Conservation (phyloP, 2,797 vertebrate genomes). For the Cyclopterus lumpus region DNA sequence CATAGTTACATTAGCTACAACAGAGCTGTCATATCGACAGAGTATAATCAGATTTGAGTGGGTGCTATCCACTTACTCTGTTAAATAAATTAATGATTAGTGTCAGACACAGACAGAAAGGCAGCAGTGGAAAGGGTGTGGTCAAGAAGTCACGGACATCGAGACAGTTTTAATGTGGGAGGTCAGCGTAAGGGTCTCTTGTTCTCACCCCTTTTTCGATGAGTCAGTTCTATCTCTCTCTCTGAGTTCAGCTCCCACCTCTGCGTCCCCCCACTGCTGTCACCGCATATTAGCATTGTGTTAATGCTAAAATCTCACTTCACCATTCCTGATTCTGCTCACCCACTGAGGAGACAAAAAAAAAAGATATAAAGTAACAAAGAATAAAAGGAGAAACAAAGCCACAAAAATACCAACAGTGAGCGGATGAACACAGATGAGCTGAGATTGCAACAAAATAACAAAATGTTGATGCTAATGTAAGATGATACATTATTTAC, state of each 20-base stretch:
- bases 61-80: not conserved
- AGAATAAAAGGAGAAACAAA: not conserved
- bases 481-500: not conserved
- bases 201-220: constrained; percentile 44
- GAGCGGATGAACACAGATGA: not conserved
- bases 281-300: constrained; percentile 59
- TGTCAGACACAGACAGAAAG: not conserved
- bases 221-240: constrained; percentile 42
- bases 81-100: not conserved
- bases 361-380: not conserved
- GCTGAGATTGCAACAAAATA: not conserved
- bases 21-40: not conserved
- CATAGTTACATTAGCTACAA: not conserved
- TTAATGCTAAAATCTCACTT: constrained; percentile 49
- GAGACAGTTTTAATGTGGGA: constrained; percentile 33
- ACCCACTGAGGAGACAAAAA: constrained; percentile 28
- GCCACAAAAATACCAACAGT: not conserved
- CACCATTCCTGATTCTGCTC: constrained; percentile 29
- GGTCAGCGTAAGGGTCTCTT: constrained; percentile 7
- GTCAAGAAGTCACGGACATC: constrained; percentile 27
- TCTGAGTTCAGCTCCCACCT: constrained; percentile 40
- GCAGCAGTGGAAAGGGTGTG: not conserved
- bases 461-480: not conserved
- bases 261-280: constrained; percentile 62
- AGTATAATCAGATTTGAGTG: not conserved